Evolutionary conservation across 1,140 invertebrate species (phyloP).

Genomic region (Aphaenogaster floridana): DNA sequence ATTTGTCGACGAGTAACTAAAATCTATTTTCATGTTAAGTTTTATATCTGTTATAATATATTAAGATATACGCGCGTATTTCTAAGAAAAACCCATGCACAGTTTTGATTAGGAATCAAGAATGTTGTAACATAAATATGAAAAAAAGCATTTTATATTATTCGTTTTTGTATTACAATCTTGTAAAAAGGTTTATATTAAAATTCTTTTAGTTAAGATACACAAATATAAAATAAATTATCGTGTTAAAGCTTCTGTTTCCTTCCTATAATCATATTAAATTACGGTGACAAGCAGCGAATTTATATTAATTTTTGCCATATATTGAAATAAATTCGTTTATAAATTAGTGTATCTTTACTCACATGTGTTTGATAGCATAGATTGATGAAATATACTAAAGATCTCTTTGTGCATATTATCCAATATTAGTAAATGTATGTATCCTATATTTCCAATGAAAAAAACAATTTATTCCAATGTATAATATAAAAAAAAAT

Average conservation of each 20-base stretch:
- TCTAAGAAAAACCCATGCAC: not conserved
- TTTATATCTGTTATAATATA: not conserved
- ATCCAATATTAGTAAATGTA: no score
- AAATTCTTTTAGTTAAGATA: constrained; percentile 52
- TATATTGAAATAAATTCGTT: not conserved
- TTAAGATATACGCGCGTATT: not conserved
- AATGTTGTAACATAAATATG: not conserved
- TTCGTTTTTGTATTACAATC: constrained; percentile 27
- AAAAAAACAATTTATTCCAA: no score
- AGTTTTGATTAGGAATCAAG: not conserved
- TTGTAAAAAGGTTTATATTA: constrained; percentile 51
- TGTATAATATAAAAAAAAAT: not conserved
- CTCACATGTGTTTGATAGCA: not conserved
- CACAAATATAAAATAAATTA: constrained; percentile 56
- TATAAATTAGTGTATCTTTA: not conserved
- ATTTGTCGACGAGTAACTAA: not conserved
- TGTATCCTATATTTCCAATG: no score
- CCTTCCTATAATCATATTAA: not conserved
- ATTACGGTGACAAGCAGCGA: not conserved
- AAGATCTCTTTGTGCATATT: no score
- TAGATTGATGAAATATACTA: not conserved
- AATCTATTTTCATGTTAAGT: constrained; percentile 23
- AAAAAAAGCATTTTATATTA: not conserved
- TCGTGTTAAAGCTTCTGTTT: not conserved
- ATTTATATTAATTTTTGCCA: not conserved